Percentiles rank a stretch among this genome's conserved stretches.
Evolutionary conservation across 1,140 invertebrate species (phyloP).

Genomic region (Propsilocerus akamusi): DNA sequence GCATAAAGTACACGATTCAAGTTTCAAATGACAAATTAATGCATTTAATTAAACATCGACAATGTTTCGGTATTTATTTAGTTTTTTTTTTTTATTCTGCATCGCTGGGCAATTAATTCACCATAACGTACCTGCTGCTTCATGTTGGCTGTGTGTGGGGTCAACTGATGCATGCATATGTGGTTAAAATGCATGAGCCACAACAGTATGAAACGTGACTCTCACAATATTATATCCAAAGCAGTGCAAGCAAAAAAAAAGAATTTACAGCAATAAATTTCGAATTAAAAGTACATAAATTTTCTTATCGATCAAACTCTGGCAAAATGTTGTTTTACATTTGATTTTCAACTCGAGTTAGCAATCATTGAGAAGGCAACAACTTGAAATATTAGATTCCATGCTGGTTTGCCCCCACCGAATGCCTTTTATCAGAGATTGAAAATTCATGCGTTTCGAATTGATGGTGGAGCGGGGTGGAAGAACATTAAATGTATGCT

Average conservation of each 20-base stretch:
- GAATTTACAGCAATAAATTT: neutral
- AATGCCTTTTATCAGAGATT: slow-evolving; percentile 1
- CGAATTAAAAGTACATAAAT: slow-evolving; percentile 3
- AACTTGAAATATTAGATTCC: slow-evolving; percentile 1
- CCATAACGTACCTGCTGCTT: neutral
- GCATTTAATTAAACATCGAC: neutral
- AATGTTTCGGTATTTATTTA: too few relatives aligned
- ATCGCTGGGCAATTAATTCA: neutral
- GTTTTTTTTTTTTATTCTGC: too few relatives aligned
- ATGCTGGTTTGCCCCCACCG: neutral
- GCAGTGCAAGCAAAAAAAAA: too few relatives aligned
- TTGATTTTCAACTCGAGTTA: too few relatives aligned
- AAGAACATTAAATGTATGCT: too few relatives aligned
- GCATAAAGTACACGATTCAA: too few relatives aligned
- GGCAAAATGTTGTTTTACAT: neutral
- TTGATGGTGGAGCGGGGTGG: too few relatives aligned
- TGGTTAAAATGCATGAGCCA: neutral
- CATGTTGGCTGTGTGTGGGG: neutral
- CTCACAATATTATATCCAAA: too few relatives aligned
- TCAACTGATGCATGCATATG: neutral
- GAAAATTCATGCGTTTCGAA: slow-evolving; percentile 3
- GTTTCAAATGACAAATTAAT: neutral
- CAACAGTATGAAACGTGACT: neutral
- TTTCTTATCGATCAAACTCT: slow-evolving; percentile 3
- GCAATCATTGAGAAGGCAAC: neutral